These are phyloP conservation scores for Drepana falcataria DNA, from an alignment of 2,888 invertebrate genomes.

Conservation along the genomic window DNA sequence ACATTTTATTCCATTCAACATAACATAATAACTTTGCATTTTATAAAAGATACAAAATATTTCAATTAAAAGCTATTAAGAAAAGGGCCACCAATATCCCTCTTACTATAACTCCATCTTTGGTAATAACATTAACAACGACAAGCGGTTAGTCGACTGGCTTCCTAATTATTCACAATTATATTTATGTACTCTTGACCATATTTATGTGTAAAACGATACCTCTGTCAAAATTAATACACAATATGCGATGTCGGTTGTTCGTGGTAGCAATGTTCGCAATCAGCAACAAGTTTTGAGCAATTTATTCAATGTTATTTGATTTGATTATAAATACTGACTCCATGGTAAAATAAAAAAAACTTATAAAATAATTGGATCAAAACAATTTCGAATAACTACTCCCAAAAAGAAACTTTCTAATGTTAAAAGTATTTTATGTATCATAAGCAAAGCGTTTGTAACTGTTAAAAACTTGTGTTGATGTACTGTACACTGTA, in stretches of 20 bases:
- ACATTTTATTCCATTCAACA: constrained; percentile 67
- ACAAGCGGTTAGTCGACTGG: constrained; percentile 56
- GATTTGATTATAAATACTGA: background rate
- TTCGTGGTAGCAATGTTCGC: background rate
- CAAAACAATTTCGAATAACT: background rate
- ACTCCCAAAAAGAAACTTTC: too few relatives aligned
- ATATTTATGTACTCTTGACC: constrained; percentile 33
- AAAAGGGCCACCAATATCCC: constrained; percentile 49
- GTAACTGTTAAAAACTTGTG: constrained; percentile 15
- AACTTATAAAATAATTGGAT: background rate
- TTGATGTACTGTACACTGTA: constrained; percentile 34
- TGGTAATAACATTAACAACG: constrained; percentile 73
- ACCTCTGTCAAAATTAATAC: background rate
- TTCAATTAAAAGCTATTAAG: constrained; percentile 66
- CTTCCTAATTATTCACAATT: constrained; percentile 44
- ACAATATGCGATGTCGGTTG: background rate
- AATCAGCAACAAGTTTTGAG: background rate
- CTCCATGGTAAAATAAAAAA: background rate
- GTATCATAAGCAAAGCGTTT: background rate
- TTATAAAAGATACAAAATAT: constrained; percentile 75
- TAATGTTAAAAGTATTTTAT: too few relatives aligned
- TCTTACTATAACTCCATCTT: constrained; percentile 66
- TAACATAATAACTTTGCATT: constrained; percentile 60
- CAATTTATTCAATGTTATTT: background rate
- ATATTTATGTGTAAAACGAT: constrained; percentile 23